Percentiles rank a stretch among this genome's conserved stretches.
These are phyloP conservation scores for Sympetrum striolatum DNA, from an alignment of 2,888 invertebrate genomes.

Conservation along the genomic window DNA sequence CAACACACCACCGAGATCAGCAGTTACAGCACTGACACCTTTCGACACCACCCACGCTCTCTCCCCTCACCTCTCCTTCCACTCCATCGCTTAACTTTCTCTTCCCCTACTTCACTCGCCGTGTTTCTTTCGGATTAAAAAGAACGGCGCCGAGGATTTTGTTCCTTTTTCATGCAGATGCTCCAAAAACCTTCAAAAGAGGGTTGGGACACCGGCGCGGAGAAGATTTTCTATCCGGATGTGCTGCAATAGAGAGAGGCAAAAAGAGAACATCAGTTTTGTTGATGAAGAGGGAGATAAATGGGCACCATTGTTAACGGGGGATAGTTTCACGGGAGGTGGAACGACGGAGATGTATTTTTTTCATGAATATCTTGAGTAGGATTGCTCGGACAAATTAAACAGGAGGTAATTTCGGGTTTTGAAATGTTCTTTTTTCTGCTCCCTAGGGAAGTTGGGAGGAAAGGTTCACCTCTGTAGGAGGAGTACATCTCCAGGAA, in stretches of 20 bases:
- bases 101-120: not conserved
- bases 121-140: not conserved
- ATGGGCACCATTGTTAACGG: not conserved
- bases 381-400: not conserved
- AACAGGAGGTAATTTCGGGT: too few species aligned
- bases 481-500: too few species aligned
- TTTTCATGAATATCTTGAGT: not conserved
- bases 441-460: too few species aligned
- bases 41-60: not conserved
- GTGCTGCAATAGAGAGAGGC: conserved; percentile 4
- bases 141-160: not conserved
- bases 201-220: not conserved
- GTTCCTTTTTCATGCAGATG: not conserved
- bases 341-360: not conserved
- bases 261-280: not conserved
- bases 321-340: too few species aligned
- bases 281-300: not conserved
- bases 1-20: not conserved
- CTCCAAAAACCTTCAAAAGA: not conserved
- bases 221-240: conserved; percentile 3
- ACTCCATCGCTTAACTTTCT: not conserved
- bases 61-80: not conserved
- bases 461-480: too few species aligned
- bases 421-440: too few species aligned
- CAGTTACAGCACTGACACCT: not conserved